These are phyloP conservation scores for Tyrannus savana DNA, from an alignment of 2,113 vertebrate genomes.

Conservation along the genomic window DNA sequence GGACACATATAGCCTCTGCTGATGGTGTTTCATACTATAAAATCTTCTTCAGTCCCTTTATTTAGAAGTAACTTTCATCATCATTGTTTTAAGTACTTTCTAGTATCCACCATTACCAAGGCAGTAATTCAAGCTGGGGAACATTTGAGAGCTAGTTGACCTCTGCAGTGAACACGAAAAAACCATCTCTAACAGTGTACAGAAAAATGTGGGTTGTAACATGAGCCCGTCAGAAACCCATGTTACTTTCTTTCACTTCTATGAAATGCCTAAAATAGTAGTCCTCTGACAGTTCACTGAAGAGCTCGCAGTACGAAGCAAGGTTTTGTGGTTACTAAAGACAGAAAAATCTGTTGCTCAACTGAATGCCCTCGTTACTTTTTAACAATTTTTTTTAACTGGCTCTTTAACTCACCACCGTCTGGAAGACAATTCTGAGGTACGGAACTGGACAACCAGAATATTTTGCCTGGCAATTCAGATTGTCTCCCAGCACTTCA, in stretches of 20 bases:
- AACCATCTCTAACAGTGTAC: neutral
- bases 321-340: neutral
- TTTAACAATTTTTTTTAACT: neutral
- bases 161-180: rapidly evolving
- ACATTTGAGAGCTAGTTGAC: neutral
- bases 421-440: neutral
- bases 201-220: neutral
- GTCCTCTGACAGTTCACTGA: neutral
- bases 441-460: rapidly evolving
- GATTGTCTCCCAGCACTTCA: neutral
- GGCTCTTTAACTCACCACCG: rapidly evolving
- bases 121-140: neutral
- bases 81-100: neutral
- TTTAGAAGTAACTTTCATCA: neutral
- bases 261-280: neutral
- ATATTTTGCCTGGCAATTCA: neutral
- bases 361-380: neutral
- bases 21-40: neutral
- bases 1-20: neutral
- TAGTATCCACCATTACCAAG: neutral
- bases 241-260: neutral
- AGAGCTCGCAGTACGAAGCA: neutral
- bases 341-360: neutral
- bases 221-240: neutral
- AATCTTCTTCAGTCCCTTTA: neutral